These are phyloP conservation scores for Pelecanoides urinatrix DNA, from an alignment of 2,113 vertebrate species.

Conservation along the genomic window DNA sequence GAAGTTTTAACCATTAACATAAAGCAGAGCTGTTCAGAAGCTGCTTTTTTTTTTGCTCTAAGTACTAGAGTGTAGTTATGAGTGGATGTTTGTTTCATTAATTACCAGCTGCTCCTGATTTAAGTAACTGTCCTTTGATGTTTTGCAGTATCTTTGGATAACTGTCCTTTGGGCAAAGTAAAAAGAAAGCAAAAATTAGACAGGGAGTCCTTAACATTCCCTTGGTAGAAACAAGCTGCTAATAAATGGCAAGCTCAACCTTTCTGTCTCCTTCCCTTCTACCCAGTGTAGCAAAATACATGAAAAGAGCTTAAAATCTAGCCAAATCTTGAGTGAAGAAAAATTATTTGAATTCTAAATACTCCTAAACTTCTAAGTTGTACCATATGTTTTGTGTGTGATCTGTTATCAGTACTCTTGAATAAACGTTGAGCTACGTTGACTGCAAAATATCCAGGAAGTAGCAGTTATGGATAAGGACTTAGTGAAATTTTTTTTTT, in stretches of 20 bases:
- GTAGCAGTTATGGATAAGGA: neutral
- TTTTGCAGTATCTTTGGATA: slow-evolving; percentile 34
- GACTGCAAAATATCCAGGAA: neutral
- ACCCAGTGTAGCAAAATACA: neutral
- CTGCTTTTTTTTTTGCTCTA: neutral
- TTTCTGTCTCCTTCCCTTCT: neutral
- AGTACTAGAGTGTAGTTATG: neutral
- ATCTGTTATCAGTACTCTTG: neutral
- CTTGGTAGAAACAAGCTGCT: slow-evolving; percentile 10
- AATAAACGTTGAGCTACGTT: neutral
- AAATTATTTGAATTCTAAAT: neutral
- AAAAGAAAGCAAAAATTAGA: slow-evolving; percentile 8
- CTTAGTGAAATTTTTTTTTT: neutral
- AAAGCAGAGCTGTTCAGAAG: slow-evolving; percentile 21
- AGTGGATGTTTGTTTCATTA: slow-evolving; percentile 41
- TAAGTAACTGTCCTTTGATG: slow-evolving; percentile 51
- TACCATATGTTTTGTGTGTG: neutral
- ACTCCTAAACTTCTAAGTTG: neutral
- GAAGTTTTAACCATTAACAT: neutral
- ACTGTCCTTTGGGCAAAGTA: slow-evolving; percentile 25
- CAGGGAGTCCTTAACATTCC: neutral
- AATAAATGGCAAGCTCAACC: neutral
- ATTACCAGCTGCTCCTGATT: slow-evolving; percentile 37
- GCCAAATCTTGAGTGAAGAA: neutral
- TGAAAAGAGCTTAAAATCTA: neutral